Percentiles rank a stretch among this genome's conserved stretches.
Evolutionary conservation across 2,113 vertebrate genomes (phyloP).

Genomic region (Electrona antarctica): DNA sequence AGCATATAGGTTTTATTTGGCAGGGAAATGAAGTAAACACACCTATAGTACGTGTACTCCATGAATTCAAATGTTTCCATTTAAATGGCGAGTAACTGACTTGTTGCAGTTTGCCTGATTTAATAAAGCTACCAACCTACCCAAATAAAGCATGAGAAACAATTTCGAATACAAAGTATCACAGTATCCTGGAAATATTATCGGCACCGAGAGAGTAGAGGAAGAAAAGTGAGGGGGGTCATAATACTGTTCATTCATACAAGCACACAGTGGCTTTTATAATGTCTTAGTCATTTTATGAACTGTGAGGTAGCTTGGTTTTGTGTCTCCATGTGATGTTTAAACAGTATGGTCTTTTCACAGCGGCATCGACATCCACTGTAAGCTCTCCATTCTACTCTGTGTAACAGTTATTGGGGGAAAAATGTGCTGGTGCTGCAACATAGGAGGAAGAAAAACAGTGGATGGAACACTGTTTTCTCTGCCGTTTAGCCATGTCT

Average conservation of each 20-base stretch:
- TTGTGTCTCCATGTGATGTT: slow-evolving; percentile 58
- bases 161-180: background rate
- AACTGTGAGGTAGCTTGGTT: slow-evolving; percentile 39
- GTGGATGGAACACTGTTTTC: slow-evolving; percentile 55
- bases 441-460: slow-evolving; percentile 68
- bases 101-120: background rate
- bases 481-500: slow-evolving; percentile 63
- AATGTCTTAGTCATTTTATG: slow-evolving; percentile 37
- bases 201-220: background rate
- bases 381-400: slow-evolving; percentile 75
- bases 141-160: background rate
- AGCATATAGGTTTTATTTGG: slow-evolving; percentile 27
- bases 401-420: slow-evolving; percentile 73
- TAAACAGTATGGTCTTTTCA: slow-evolving; percentile 70
- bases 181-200: background rate
- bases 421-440: slow-evolving; percentile 71
- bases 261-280: slow-evolving; percentile 34
- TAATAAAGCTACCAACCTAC: background rate
- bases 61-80: slow-evolving; percentile 6
- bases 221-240: background rate
- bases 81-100: slow-evolving; percentile 12
- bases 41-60: background rate
- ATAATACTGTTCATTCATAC: slow-evolving; percentile 21
- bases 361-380: slow-evolving; percentile 59
- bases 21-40: slow-evolving; percentile 14